Evolutionary conservation across 2,113 vertebrate genomes (phyloP), one percentile per base, ranked within the genome.

Genomic region (Aythya baeri): DNA sequence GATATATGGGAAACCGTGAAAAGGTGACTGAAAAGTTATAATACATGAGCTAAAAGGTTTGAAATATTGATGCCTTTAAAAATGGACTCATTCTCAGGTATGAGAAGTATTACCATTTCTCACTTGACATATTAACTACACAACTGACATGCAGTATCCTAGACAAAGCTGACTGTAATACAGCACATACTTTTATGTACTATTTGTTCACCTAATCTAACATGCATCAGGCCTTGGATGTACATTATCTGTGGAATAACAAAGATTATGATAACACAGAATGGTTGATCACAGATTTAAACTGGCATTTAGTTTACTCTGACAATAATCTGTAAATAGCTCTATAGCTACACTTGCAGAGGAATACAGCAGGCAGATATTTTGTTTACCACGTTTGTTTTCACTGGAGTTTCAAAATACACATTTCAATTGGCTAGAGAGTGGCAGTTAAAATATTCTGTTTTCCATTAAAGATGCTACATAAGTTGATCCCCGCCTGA

Each of bases 61-160:
- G 96, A 97, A 98, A 98, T 98, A 98, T 79, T 96, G 96, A 97
- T 96, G 91, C 82, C 91, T 97, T 98, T 97, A 96, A 97, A 97
- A 97, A 97, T 93, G 72, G 88, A 92, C 90, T 97, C 93, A 91
- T 96, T 94, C 96, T 96, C 79, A 78, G 76, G 65, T 96, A 94
- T 50, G 86, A 97, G 96, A 97, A 96, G 83, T 84, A 94, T 96
- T 96, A 95, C 95, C 81, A 70, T 96, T 97, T 97, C 95, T 92
- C 92, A 96, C 93, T 97, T 97, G 96, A 97, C 38, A 67, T 97
- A 91, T 97, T 97, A 97, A 98, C 96, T 97, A 93, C 96, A 61
- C 27, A 5, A 80, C 96, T 96, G 96, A 95, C 92, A 65, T 67
- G 57, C 62, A 67, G 92, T 95, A 90, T 96, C 88, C 91, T 95